These are phyloP conservation scores for Copidosoma floridanum DNA, from an alignment of 1,140 invertebrate species.

Conservation along the genomic window DNA sequence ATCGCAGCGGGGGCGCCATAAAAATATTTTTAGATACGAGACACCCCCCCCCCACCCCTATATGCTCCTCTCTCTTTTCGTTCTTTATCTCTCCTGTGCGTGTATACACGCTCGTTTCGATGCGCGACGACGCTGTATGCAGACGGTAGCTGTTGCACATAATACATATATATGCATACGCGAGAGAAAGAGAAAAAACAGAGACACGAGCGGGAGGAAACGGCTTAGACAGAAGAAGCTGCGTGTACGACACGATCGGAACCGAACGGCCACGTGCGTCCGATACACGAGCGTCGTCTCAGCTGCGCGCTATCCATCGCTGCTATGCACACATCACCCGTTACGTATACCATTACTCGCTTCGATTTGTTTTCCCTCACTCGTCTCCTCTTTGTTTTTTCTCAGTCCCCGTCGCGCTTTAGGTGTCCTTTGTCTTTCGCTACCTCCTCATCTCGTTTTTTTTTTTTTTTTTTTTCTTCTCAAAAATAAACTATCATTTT, in stretches of 20 bases:
- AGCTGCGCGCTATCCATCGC: not conserved
- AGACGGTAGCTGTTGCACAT: no score
- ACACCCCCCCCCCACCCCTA: slow-evolving; percentile 2
- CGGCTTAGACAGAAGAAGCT: slow-evolving; percentile 31
- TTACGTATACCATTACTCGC: no score
- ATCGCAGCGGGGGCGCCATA: slow-evolving; percentile 53
- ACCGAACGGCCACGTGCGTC: slow-evolving; percentile 46
- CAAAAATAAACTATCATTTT: no score
- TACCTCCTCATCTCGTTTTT: no score
- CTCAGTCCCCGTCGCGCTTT: not conserved
- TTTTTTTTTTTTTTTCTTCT: no score
- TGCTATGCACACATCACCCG: no score
- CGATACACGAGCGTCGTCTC: slow-evolving; percentile 36
- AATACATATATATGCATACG: slow-evolving; percentile 6
- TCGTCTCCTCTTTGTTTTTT: slow-evolving; percentile 7
- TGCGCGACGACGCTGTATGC: not conserved
- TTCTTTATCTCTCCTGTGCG: no score
- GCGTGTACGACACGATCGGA: slow-evolving; percentile 38
- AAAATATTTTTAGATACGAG: slow-evolving; percentile 55
- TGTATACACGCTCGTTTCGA: no score
- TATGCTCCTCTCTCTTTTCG: slow-evolving; percentile 10
- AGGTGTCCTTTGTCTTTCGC: not conserved
- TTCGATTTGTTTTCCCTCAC: slow-evolving; percentile 23
- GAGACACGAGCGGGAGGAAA: slow-evolving; percentile 39
- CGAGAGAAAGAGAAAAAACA: slow-evolving; percentile 30